Evolutionary conservation across 2,888 invertebrate species (phyloP).

Genomic region (Cyclophora punctaria): DNA sequence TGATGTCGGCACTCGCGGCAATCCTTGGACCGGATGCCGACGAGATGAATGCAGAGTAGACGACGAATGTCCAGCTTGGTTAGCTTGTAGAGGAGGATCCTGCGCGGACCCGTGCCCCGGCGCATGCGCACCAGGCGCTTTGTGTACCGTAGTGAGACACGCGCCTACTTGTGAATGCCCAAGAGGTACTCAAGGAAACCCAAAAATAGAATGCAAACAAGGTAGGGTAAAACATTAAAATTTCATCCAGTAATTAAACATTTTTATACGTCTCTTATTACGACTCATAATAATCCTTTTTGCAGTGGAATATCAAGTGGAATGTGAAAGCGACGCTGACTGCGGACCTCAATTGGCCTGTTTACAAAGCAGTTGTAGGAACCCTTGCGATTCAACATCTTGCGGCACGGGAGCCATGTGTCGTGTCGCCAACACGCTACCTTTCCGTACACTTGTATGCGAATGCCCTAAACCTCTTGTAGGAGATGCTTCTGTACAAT

Average conservation of each 20-base stretch:
- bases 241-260: no score
- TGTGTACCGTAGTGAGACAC: conserved; percentile 86
- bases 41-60: conserved; percentile 85
- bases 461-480: conserved; percentile 87
- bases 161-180: conserved; percentile 86
- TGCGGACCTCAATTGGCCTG: conserved; percentile 91
- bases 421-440: conserved; percentile 88
- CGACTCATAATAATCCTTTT: neutral
- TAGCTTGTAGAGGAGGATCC: conserved; percentile 84
- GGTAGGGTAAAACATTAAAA: conserved; percentile 48
- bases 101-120: conserved; percentile 91
- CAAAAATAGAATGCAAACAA: conserved; percentile 78
- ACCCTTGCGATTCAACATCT: conserved; percentile 86
- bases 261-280: no score
- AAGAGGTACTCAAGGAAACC: conserved; percentile 87
- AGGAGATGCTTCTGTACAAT: conserved; percentile 91
- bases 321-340: conserved; percentile 87
- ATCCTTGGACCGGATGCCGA: conserved; percentile 85
- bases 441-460: conserved; percentile 91
- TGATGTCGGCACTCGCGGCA: conserved; percentile 82
- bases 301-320: conserved; percentile 69
- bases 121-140: conserved; percentile 84
- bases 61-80: conserved; percentile 84
- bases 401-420: conserved; percentile 89
- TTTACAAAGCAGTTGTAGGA: conserved; percentile 84